Conservation (phyloP, 1,140 invertebrate species). For the Dinothrombium tinctorium region DNA sequence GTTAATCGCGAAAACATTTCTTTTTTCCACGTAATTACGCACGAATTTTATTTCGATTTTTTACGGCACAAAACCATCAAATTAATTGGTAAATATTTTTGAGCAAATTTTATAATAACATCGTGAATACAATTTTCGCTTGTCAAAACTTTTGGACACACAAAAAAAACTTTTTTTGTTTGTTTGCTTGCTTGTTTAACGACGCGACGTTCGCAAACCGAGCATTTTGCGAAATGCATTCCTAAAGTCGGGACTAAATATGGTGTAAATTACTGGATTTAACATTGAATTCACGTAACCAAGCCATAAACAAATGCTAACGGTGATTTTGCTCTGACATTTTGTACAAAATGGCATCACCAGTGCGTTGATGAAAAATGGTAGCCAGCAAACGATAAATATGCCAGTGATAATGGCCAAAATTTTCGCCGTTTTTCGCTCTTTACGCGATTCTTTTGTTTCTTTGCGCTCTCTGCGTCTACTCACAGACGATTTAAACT, state of each 20-base stretch:
- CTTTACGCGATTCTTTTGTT: slow-evolving; percentile 26
- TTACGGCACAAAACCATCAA: no score
- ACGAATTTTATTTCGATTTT: no score
- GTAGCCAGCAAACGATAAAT: slow-evolving; percentile 78
- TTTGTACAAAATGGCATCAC: slow-evolving; percentile 47
- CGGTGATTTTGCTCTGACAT: slow-evolving; percentile 38
- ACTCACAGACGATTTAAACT: no score
- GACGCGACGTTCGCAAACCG: no score
- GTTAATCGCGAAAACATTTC: no score
- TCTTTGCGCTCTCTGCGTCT: neutral
- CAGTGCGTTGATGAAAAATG: slow-evolving; percentile 71
- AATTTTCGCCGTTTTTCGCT: slow-evolving; percentile 59
- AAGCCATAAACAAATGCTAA: slow-evolving; percentile 62
- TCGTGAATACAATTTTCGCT: no score
- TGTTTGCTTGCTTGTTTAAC: no score
- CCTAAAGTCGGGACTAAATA: slow-evolving; percentile 21
- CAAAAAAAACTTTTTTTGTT: no score
- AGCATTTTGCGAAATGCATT: slow-evolving; percentile 14
- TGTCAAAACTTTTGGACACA: no score
- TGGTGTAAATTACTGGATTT: slow-evolving; percentile 71
- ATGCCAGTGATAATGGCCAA: slow-evolving; percentile 69
- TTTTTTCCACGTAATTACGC: no score
- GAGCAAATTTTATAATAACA: no score
- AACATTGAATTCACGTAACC: slow-evolving; percentile 75
- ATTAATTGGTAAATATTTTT: no score